phyloP scores from a whole-genome alignment of 1,140 invertebrate species.

The Thalassaphorura encarpata region DNA sequence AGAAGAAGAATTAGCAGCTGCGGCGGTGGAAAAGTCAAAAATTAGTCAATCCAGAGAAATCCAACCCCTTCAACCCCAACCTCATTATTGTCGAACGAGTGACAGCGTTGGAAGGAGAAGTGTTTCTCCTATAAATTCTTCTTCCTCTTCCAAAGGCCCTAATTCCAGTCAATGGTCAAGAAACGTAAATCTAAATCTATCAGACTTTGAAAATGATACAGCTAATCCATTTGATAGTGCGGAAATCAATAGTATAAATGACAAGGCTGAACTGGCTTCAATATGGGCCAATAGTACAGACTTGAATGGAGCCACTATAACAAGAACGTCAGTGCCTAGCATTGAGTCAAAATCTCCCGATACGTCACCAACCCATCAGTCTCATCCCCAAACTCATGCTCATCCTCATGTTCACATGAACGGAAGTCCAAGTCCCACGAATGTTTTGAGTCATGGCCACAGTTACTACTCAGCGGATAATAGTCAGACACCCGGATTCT shows the following conservation, averaged over 20 bases:
- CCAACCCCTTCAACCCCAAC: no score
- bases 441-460: background rate
- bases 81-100: no score
- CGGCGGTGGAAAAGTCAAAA: no score
- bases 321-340: background rate
- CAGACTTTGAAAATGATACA: conserved; percentile 2
- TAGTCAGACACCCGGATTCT: no score
- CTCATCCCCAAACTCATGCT: background rate
- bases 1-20: background rate
- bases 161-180: background rate
- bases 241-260: conserved; percentile 5
- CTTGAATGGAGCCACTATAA: background rate
- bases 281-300: background rate
- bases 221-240: conserved; percentile 9
- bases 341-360: background rate
- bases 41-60: no score
- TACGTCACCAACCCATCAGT: background rate
- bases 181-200: background rate
- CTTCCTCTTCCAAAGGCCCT: no score
- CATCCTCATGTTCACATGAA: background rate
- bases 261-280: conserved; percentile 4
- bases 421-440: background rate
- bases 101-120: no score
- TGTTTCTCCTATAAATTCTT: no score
- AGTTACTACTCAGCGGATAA: background rate